Evolutionary conservation across 2,113 vertebrate species (phyloP), one percentile per base, ranked within the genome.

Genomic region (Lynx canadensis): DNA sequence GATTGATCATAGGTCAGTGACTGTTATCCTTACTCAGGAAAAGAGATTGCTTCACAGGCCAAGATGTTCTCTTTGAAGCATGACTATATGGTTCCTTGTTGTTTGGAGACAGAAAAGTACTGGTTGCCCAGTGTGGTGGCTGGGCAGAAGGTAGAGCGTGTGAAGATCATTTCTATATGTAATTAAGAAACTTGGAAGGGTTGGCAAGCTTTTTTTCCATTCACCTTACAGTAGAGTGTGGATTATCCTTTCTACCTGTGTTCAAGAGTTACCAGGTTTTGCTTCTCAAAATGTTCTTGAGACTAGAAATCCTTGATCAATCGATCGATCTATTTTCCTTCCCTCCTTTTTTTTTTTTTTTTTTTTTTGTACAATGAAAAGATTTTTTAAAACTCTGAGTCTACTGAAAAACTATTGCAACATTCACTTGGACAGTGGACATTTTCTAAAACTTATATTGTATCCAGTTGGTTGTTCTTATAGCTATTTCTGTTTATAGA

Each of bases 341-440:
- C 1, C 63, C 1, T 18, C 16, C 16, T 10, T 41, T 21, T 7
- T 31, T 21, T 10, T 4, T 6, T n/a, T 19, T 15, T 19, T 7
- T 68, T n/a, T 57, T 55, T 65, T 18, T 12, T 97, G 63, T 96
- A 96, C 92, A 97, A 83, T 95, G 93, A 94, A 84, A 97, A 84
- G 90, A 48, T 97, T 97, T 98, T 98, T 89, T 97, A 96, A 95
- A 93, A 98, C 90, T 94, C 74, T 5, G 18, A 66, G 82, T 97
- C 66, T 96, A 95, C 55, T 97, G 85, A 76, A 98, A 97, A 97
- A 95, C 31, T 89, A 95, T 60, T 84, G 68, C 89, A 95, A 92
- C 65, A 60, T 98, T 98, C 73, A 71, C 68, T 94, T 91, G 38
- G 94, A 94, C 71, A 88, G 19, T 90, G 48, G 89, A 87, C 65